A percentile compares a stretch with the other conserved stretches of the same genome.
Conservation (phyloP, 1,140 invertebrate genomes). For the Cheumatopsyche charites region DNA sequence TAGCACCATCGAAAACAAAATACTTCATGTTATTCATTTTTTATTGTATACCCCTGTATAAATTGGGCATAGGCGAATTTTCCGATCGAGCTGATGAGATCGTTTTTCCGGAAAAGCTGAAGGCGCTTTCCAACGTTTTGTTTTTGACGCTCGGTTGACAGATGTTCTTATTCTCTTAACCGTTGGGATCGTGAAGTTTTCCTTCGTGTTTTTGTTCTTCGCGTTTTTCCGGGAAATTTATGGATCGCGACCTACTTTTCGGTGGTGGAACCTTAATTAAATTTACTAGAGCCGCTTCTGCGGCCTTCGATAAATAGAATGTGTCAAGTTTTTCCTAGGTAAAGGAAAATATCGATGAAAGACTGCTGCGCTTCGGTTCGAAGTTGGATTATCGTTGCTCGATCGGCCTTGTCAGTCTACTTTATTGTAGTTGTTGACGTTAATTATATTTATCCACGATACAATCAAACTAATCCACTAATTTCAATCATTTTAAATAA, state of each 20-base stretch:
- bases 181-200: conserved; percentile 23
- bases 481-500: no score
- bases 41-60: no score
- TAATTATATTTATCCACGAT: no score
- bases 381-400: background rate
- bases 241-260: conserved; percentile 29
- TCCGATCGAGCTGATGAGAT: background rate
- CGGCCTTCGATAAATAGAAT: conserved; percentile 12
- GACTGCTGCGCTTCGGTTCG: background rate
- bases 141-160: conserved; percentile 32
- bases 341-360: background rate
- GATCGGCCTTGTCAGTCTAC: no score
- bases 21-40: no score
- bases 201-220: no score
- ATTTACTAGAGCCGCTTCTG: conserved; percentile 8
- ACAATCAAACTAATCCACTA: no score
- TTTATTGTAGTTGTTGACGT: no score
- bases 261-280: conserved; percentile 29
- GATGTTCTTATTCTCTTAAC: conserved; percentile 20
- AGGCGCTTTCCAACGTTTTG: background rate
- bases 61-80: background rate
- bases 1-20: no score
- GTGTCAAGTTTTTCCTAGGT: conserved; percentile 10
- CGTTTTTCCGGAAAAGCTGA: conserved; percentile 4
- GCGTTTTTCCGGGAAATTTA: conserved; percentile 20